A percentile compares a stretch with the other conserved stretches of the same genome.
Evolutionary conservation across 2,797 vertebrate genomes (phyloP).

Genomic region (Enteromius anoplus): DNA sequence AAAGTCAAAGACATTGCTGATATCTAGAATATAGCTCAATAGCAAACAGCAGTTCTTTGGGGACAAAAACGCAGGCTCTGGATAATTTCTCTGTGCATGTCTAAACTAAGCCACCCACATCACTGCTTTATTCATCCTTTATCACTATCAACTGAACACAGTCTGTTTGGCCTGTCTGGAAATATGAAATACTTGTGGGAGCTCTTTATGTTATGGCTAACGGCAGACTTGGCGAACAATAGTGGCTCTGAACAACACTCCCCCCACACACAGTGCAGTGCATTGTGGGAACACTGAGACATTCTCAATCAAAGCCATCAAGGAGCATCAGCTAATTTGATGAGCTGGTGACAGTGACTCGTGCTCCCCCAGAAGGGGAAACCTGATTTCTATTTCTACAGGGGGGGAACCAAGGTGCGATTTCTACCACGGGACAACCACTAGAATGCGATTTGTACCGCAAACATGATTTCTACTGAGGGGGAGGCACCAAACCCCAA

Average conservation of each 20-base stretch:
- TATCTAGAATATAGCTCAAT: slow-evolving; percentile 28
- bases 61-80: slow-evolving; percentile 17
- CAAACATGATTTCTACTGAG: no score
- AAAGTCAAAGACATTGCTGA: slow-evolving; percentile 39
- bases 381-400: no score
- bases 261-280: slow-evolving; percentile 8
- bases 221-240: slow-evolving; percentile 32
- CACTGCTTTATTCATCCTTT: slow-evolving; percentile 41
- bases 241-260: slow-evolving; percentile 18
- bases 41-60: slow-evolving; percentile 32
- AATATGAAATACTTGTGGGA: slow-evolving; percentile 30
- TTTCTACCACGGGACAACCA: no score
- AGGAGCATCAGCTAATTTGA: slow-evolving; percentile 30
- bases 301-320: slow-evolving; percentile 31
- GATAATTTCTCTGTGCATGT: slow-evolving; percentile 36
- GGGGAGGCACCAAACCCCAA: no score
- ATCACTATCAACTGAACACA: slow-evolving; percentile 32
- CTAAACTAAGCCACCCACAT: slow-evolving; percentile 53
- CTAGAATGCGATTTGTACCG: no score
- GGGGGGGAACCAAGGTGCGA: no score
- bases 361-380: not conserved
- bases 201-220: slow-evolving; percentile 44
- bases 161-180: slow-evolving; percentile 26
- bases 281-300: slow-evolving; percentile 22
- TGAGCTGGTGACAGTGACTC: slow-evolving; percentile 23